Percentiles rank a stretch among this genome's conserved stretches.
These are phyloP conservation scores for Ennomos quercinarius DNA, from an alignment of 2,888 invertebrate species.

Conservation along the genomic window DNA sequence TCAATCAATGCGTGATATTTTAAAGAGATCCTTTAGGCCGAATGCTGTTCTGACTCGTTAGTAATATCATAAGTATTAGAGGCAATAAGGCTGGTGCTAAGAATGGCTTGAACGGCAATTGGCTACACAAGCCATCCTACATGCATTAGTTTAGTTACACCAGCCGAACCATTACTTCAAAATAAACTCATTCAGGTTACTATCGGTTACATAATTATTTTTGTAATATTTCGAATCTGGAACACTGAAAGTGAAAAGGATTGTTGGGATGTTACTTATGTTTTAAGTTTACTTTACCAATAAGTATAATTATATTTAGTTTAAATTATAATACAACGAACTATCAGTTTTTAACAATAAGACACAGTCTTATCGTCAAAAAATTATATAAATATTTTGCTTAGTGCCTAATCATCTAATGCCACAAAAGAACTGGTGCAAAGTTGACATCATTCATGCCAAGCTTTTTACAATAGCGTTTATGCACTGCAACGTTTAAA, in stretches of 20 bases:
- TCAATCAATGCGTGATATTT: neutral
- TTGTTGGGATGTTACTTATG: constrained; percentile 23
- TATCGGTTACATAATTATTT: neutral
- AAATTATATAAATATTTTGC: too few relatives aligned
- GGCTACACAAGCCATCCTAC: constrained; percentile 58
- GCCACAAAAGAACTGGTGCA: too few relatives aligned
- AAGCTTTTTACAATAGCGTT: neutral
- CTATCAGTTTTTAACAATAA: too few relatives aligned
- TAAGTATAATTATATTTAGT: neutral
- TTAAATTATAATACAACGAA: too few relatives aligned
- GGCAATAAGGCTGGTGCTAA: constrained; percentile 68
- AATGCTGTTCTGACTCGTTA: constrained; percentile 4
- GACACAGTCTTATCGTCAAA: too few relatives aligned
- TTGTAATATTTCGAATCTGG: neutral
- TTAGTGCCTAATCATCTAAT: too few relatives aligned
- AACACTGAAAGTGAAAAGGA: constrained; percentile 12
- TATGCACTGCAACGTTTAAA: too few relatives aligned
- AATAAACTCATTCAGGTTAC: neutral
- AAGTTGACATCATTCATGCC: too few relatives aligned
- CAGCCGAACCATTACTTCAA: constrained; percentile 39
- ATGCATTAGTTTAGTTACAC: constrained; percentile 62
- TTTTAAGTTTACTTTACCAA: constrained; percentile 20
- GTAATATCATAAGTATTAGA: constrained; percentile 53
- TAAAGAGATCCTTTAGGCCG: constrained; percentile 14
- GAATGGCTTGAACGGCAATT: constrained; percentile 73